Percentiles rank a stretch among this genome's conserved stretches.
phyloP scores from a whole-genome alignment of 1,140 invertebrate species.

The Procambarus virginalis region DNA sequence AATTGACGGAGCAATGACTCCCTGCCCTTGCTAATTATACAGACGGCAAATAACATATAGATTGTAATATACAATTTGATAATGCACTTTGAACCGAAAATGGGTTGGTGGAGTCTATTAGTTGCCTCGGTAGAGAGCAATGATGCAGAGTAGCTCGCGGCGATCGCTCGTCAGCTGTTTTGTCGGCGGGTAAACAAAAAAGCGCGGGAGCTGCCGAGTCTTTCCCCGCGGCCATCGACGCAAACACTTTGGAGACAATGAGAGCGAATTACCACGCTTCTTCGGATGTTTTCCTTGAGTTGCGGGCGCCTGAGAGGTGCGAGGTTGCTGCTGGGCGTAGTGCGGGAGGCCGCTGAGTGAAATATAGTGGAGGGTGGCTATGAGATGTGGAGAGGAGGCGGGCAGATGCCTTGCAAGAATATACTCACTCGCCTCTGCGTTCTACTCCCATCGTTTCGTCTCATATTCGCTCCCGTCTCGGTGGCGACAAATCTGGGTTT shows the following conservation, averaged over 20 bases:
- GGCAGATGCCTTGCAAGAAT: constrained; percentile 50
- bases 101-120: constrained; percentile 49
- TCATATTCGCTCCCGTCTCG: constrained; percentile 29
- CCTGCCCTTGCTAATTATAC: constrained; percentile 25
- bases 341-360: constrained; percentile 54
- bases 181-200: constrained; percentile 47
- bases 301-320: constrained; percentile 53
- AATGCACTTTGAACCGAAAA: constrained; percentile 37
- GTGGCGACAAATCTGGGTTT: background rate
- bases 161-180: constrained; percentile 63
- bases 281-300: constrained; percentile 61
- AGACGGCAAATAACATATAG: constrained; percentile 39
- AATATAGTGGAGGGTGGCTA: constrained; percentile 59
- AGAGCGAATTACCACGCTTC: constrained; percentile 59
- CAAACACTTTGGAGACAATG: constrained; percentile 66
- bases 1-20: constrained; percentile 9
- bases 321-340: constrained; percentile 51
- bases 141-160: constrained; percentile 53
- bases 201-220: constrained; percentile 48
- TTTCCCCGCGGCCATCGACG: constrained; percentile 42
- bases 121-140: constrained; percentile 50
- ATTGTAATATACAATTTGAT: constrained; percentile 32
- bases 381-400: constrained; percentile 53
- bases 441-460: constrained; percentile 47
- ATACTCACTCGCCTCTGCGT: constrained; percentile 29